A percentile compares a stretch with the other conserved stretches of the same genome.
Conservation (phyloP, 2,113 vertebrate species). For the Sebastes schlegelii region DNA sequence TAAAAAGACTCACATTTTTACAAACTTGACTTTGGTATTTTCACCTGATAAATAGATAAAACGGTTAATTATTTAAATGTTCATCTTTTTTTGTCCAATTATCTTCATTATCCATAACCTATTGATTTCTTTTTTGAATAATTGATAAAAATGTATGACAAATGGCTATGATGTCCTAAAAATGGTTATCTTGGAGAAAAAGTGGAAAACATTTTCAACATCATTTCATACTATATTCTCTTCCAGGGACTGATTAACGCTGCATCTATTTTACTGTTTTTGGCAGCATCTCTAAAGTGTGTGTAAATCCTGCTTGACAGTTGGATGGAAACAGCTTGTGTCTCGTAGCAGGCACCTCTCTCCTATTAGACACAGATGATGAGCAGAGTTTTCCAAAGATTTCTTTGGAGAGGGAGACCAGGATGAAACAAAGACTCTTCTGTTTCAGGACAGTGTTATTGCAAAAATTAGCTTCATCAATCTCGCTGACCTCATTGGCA, state of each 20-base stretch:
- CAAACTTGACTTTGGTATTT: not conserved
- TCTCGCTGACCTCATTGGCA: constrained; percentile 43
- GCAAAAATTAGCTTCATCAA: constrained; percentile 55
- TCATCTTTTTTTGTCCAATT: too few species aligned
- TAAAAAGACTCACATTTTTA: not conserved
- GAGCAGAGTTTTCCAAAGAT: constrained; percentile 50
- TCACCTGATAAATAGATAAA: not conserved
- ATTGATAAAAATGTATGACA: not conserved
- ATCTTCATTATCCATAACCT: not conserved
- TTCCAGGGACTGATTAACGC: constrained; percentile 58
- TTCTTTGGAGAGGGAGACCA: constrained; percentile 3
- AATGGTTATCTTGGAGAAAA: not conserved
- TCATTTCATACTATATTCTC: constrained; percentile 14
- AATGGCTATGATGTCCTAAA: not conserved
- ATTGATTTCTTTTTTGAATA: not conserved
- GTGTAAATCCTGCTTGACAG: constrained; percentile 66
- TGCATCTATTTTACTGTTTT: constrained; percentile 45
- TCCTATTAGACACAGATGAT: constrained; percentile 69
- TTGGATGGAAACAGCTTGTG: constrained; percentile 64
- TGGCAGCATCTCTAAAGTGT: constrained; percentile 54
- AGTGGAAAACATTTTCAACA: not conserved
- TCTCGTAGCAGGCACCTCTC: constrained; percentile 53
- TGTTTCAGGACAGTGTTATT: constrained; percentile 54
- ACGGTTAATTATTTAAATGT: too few species aligned
- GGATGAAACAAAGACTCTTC: constrained; percentile 39